phyloP scores from a whole-genome alignment of 1,140 invertebrate genomes.

The Panulirus ornatus region DNA sequence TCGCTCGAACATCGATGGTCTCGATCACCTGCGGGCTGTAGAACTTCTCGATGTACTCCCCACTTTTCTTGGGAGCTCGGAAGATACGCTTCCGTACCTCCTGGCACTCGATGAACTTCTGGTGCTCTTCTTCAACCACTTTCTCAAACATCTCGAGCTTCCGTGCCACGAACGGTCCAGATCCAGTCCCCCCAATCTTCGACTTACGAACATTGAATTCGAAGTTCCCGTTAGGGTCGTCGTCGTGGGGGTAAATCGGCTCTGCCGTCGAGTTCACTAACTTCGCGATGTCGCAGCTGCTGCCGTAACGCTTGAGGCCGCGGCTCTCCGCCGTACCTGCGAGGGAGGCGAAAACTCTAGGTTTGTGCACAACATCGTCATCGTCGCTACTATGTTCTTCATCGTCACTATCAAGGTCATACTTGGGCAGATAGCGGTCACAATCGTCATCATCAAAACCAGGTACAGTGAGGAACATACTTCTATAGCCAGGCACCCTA shows the following conservation, averaged over 20 bases:
- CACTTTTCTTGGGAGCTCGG: constrained; percentile 48
- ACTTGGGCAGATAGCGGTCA: constrained; percentile 68
- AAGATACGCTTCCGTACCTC: constrained; percentile 60
- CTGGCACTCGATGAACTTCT: constrained; percentile 64
- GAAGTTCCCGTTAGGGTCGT: constrained; percentile 38
- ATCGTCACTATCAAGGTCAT: constrained; percentile 54
- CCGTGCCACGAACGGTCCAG: constrained; percentile 63
- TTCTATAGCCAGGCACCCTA: constrained; percentile 70
- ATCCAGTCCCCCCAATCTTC: constrained; percentile 51
- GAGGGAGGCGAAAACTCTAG: constrained; percentile 58
- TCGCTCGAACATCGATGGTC: constrained; percentile 54
- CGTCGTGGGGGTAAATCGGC: constrained; percentile 23
- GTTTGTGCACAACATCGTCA: constrained; percentile 70
- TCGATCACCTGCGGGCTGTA: constrained; percentile 59
- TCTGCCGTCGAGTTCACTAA: constrained; percentile 15
- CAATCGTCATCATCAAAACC: constrained; percentile 66
- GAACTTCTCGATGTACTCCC: constrained; percentile 72
- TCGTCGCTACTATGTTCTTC: constrained; percentile 57
- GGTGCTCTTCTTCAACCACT: constrained; percentile 70
- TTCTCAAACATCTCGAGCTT: constrained; percentile 72
- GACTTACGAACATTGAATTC: constrained; percentile 33
- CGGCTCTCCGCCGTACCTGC: constrained; percentile 60
- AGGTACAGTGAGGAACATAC: constrained; percentile 74
- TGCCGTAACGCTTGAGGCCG: constrained; percentile 68
- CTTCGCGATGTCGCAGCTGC: constrained; percentile 72